A percentile compares a stretch with the other conserved stretches of the same genome.
Evolutionary conservation across 2,797 vertebrate species (phyloP).

Genomic region (Acrossocheilus wenchowensis): DNA sequence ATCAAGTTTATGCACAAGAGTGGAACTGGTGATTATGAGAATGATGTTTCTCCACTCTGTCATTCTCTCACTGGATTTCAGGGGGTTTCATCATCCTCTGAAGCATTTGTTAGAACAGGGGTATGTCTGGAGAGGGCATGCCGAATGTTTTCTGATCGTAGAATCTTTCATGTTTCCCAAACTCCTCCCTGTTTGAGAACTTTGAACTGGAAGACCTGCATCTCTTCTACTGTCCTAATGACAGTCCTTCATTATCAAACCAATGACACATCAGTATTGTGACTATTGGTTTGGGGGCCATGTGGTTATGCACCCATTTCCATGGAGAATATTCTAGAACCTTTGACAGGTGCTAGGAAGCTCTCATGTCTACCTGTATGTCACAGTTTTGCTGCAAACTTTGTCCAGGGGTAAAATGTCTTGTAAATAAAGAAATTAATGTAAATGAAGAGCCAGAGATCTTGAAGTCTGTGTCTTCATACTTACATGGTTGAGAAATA

Average conservation of each 20-base stretch:
- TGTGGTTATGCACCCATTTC: slow-evolving; percentile 23
- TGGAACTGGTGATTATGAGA: slow-evolving; percentile 1
- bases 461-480: background rate
- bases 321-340: slow-evolving; percentile 25
- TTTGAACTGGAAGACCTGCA: slow-evolving; percentile 2
- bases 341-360: slow-evolving; percentile 19
- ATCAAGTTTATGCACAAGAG: slow-evolving; percentile 32
- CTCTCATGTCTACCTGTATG: background rate
- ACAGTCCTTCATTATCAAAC: slow-evolving; percentile 32
- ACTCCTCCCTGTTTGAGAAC: slow-evolving; percentile 34
- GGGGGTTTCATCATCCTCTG: slow-evolving; percentile 53
- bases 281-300: slow-evolving; percentile 27
- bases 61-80: slow-evolving; percentile 40
- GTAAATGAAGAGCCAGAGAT: background rate
- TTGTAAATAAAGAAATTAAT: background rate
- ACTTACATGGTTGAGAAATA: background rate
- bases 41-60: slow-evolving; percentile 37
- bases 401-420: background rate
- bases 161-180: slow-evolving; percentile 8
- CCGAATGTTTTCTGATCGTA: slow-evolving; percentile 10
- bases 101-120: slow-evolving; percentile 56
- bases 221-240: slow-evolving; percentile 5
- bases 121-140: slow-evolving; percentile 54
- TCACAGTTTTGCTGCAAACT: slow-evolving; percentile 13
- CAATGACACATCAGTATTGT: slow-evolving; percentile 9